These are phyloP conservation scores for Bos javanicus DNA, from an alignment of 2,113 vertebrate species.

Conservation along the genomic window DNA sequence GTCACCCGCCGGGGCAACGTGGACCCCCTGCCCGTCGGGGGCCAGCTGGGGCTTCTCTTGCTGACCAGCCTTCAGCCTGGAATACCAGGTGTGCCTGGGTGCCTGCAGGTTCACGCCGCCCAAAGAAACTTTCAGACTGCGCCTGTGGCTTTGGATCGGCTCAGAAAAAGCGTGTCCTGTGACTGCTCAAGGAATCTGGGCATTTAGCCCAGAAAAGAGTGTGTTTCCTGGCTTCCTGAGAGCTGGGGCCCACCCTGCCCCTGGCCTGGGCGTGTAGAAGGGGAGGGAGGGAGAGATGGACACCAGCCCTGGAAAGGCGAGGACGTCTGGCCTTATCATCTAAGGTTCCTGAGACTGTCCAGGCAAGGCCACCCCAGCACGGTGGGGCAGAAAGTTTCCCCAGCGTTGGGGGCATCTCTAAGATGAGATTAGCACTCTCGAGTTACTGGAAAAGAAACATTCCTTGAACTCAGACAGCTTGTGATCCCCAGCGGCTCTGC, in stretches of 20 bases:
- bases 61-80: not conserved
- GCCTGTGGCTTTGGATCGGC: constrained; percentile 75
- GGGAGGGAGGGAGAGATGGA: not conserved
- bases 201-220: constrained; percentile 83
- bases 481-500: not conserved
- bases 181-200: constrained; percentile 86
- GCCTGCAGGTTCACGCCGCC: constrained; percentile 57
- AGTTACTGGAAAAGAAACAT: not conserved
- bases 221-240: constrained; percentile 79
- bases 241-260: constrained; percentile 79
- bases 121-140: constrained; percentile 76
- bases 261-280: constrained; percentile 6
- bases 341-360: not conserved
- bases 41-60: not conserved
- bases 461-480: not conserved
- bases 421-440: not conserved
- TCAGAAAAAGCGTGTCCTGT: constrained; percentile 81
- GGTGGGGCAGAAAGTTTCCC: not conserved
- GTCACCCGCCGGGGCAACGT: not conserved
- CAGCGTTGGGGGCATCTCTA: accelerated
- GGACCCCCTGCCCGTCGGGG: not conserved
- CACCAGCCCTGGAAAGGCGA: not conserved
- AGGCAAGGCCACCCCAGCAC: accelerated
- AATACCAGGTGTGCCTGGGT: constrained; percentile 21
- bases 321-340: not conserved